Conservation (phyloP, 2,113 vertebrate species). For the Callionymus lyra region DNA sequence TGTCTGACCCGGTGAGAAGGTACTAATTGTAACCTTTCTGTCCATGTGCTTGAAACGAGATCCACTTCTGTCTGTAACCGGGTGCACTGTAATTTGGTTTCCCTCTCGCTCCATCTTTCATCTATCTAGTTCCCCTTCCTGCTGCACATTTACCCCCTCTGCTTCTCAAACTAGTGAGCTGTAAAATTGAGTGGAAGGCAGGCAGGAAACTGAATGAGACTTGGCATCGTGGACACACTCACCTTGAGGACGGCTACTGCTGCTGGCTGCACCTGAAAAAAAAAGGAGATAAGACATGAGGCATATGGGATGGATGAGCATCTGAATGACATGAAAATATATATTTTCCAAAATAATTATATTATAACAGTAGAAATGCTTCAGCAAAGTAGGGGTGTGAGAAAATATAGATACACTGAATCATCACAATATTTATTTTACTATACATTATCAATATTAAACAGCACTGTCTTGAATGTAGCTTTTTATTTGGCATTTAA, state of each 20-base stretch:
- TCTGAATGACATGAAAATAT: too few species aligned
- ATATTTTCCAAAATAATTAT: too few species aligned
- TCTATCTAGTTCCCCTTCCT: conserved; percentile 30
- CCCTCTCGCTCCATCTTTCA: conserved; percentile 14
- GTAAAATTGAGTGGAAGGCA: conserved; percentile 70
- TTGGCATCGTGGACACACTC: conserved; percentile 65
- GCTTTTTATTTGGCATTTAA: too few species aligned
- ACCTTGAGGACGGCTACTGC: conserved; percentile 69
- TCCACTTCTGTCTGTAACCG: conserved; percentile 50
- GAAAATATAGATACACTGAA: too few species aligned
- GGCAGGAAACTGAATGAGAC: conserved; percentile 67
- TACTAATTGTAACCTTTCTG: conserved; percentile 60
- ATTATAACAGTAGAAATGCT: too few species aligned
- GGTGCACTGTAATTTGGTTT: conserved; percentile 51
- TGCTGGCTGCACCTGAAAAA: conserved; percentile 59
- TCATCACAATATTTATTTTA: too few species aligned
- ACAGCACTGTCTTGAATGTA: too few species aligned
- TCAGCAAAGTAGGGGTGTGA: too few species aligned
- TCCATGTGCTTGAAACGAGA: conserved; percentile 51
- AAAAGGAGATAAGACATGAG: conserved; percentile 58
- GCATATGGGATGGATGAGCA: too few species aligned
- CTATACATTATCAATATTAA: too few species aligned
- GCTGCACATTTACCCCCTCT: conserved; percentile 57
- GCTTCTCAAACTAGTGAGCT: conserved; percentile 70
- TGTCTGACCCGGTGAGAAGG: conserved; percentile 52